Percentiles rank a stretch among this genome's conserved stretches.
These are phyloP conservation scores for Hermaeophaga mercurialis DNA, from an alignment of 2,888 invertebrate genomes.

Conservation along the genomic window DNA sequence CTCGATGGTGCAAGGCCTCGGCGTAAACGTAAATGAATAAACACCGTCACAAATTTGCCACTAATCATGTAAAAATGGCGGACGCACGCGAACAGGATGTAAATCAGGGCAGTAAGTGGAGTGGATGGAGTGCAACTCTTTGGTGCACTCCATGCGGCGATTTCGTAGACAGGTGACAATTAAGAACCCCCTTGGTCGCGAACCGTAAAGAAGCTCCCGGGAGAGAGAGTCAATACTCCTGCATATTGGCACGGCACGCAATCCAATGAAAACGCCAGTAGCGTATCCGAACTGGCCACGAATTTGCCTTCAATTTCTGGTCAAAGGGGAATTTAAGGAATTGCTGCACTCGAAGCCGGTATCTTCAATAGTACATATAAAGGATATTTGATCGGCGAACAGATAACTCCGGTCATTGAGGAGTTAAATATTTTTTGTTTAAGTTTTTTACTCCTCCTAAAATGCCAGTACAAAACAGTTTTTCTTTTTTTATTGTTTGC, in stretches of 20 bases:
- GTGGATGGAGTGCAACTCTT: constrained; percentile 25
- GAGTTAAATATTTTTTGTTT: no score
- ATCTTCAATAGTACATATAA: no score
- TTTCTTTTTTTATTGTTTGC: no score
- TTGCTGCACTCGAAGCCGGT: no score
- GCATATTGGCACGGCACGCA: constrained; percentile 29
- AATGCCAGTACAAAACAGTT: no score
- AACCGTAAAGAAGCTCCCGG: constrained; percentile 37
- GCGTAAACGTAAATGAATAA: constrained; percentile 31
- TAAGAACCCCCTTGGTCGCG: constrained; percentile 35
- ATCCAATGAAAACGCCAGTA: constrained; percentile 16
- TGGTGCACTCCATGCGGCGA: constrained; percentile 27
- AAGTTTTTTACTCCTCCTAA: no score
- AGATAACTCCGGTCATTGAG: no score
- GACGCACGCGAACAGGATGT: constrained; percentile 37
- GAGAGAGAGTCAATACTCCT: constrained; percentile 28
- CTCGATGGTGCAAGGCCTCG: constrained; percentile 20
- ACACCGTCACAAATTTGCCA: constrained; percentile 30
- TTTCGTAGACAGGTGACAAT: constrained; percentile 40
- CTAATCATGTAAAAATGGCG: constrained; percentile 33
- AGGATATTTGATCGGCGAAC: no score
- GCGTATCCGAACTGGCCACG: no score
- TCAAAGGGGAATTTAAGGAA: no score
- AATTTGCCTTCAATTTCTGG: no score
- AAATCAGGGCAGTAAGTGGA: constrained; percentile 32